phyloP scores from a whole-genome alignment of 2,888 invertebrate genomes.

The Cacoxenus indagator region DNA sequence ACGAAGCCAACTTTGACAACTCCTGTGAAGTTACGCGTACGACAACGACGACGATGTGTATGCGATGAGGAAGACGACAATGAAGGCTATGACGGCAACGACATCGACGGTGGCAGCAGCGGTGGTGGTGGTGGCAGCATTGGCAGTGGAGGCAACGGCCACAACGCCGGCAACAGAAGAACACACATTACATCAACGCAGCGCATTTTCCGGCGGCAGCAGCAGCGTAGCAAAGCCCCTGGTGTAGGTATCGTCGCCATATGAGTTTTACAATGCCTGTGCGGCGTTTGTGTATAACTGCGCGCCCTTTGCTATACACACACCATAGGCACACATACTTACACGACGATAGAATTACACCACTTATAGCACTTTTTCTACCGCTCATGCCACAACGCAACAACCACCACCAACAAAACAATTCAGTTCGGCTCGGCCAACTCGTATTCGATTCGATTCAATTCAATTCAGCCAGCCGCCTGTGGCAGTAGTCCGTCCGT shows the following conservation, averaged over 20 bases:
- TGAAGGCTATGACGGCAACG: not conserved
- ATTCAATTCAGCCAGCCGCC: too few species aligned
- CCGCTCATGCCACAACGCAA: constrained; percentile 14
- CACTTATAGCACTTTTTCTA: too few species aligned
- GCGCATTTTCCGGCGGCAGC: not conserved
- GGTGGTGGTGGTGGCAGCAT: too few species aligned
- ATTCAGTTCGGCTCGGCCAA: not conserved
- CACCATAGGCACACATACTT: too few species aligned
- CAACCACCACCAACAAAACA: constrained; percentile 21
- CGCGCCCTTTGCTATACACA: too few species aligned
- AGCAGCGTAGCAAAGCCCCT: not conserved
- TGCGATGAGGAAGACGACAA: too few species aligned
- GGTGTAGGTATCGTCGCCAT: too few species aligned
- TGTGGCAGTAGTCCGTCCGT: constrained; percentile 47
- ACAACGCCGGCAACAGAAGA: too few species aligned
- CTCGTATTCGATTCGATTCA: not conserved
- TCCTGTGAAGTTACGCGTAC: too few species aligned
- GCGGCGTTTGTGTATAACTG: too few species aligned
- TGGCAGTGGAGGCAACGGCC: not conserved
- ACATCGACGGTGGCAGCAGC: not conserved
- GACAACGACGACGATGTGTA: too few species aligned
- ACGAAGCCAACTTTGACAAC: not conserved
- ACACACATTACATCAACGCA: not conserved
- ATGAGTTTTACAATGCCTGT: too few species aligned
- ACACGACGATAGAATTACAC: not conserved